Conservation (phyloP, 2,888 invertebrate species). For the Anodontia alba region DNA sequence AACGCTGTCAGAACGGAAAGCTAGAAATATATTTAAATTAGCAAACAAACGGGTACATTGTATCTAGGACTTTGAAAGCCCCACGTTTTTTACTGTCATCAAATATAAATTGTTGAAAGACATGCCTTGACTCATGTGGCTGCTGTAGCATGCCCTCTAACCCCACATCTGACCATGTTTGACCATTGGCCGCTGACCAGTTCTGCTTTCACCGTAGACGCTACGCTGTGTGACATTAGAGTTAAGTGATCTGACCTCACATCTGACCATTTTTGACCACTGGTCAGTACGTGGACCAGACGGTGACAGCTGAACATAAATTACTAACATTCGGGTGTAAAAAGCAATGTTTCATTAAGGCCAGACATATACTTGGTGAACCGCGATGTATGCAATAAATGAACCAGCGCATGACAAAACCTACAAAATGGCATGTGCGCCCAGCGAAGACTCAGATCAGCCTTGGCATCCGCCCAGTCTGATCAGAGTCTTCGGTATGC, state of each 20-base stretch:
- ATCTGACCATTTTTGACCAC: constrained; percentile 38
- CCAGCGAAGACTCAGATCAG: too few relatives aligned
- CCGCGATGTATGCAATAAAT: too few relatives aligned
- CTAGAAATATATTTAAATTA: too few relatives aligned
- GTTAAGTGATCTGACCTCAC: constrained; percentile 47
- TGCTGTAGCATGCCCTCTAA: background rate
- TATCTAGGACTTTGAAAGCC: too few relatives aligned
- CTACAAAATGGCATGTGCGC: too few relatives aligned
- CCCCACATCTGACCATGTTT: constrained; percentile 16
- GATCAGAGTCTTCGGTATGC: too few relatives aligned
- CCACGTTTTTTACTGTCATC: background rate
- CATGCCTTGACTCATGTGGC: background rate
- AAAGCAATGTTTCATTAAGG: too few relatives aligned
- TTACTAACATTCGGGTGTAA: background rate
- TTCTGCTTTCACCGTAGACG: background rate
- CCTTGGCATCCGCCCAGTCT: too few relatives aligned
- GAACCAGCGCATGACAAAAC: too few relatives aligned
- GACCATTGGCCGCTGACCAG: constrained; percentile 8
- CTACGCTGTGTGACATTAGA: constrained; percentile 39
- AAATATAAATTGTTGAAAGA: background rate
- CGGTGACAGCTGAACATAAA: background rate
- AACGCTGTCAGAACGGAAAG: too few relatives aligned
- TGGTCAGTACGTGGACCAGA: background rate
- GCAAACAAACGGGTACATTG: too few relatives aligned
- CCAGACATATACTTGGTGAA: too few relatives aligned